Evolutionary conservation across 2,797 vertebrate genomes (phyloP), one percentile per base, ranked within the genome.

Genomic region (Numenius phaeopus): DNA sequence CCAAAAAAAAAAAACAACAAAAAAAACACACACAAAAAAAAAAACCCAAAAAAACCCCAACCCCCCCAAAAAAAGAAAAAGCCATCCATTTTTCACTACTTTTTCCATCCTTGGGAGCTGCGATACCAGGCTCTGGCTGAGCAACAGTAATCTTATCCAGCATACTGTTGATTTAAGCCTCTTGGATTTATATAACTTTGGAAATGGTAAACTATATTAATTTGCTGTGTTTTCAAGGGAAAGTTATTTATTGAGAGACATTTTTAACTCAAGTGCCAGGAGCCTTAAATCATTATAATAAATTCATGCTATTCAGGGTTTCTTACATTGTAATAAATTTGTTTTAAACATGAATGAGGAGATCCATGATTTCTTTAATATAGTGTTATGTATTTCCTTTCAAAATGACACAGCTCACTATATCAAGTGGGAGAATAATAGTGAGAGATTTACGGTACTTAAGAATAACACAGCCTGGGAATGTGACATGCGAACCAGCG

Each of bases 261-360:
- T 98, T 98, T 98, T 98, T 98, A 98, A 97, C 97, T 98, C 97
- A 97, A 98, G 97, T 98, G 96, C 97, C 97, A 93, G 93, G 55
- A 97, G 96, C 96, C 83, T 98, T 98, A 98, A 98, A 98, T 98
- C 98, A 98, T 98, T 97, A 93, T 98, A 98, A 98, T 98, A 98
- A 98, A 98, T 98, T 98, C 97, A 94, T 95, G 96, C 98, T 98
- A 98, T 98, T 98, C 97, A 98, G 97, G 92, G 97, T 98, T 98
- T 96, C 97, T 98, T 98, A 98, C 97, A 96, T 96, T 96, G 97
- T 98, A 98, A 98, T 98, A 98, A 98, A 98, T 98, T 98, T 98
- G 97, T 98, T 98, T 98, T 97, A 98, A 98, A 98, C 97, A 97
- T 98, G 98, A 98, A 98, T 98, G 98, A 98, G 95, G 97, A 98